phyloP scores from a whole-genome alignment of 2,113 vertebrate genomes.

The Megatriorchis doriae region DNA sequence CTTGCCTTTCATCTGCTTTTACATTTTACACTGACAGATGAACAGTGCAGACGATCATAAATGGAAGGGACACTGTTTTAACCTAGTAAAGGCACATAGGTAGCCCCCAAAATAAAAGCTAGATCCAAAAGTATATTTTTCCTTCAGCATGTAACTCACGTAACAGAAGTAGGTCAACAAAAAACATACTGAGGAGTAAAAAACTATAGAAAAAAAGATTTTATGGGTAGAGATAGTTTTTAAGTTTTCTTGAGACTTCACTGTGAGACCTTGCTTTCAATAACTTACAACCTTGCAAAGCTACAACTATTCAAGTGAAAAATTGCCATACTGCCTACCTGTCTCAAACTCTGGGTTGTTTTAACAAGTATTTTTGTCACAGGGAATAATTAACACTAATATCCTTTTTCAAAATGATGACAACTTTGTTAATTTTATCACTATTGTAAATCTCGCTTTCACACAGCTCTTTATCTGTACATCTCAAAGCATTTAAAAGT shows the following conservation, averaged over 20 bases:
- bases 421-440: background rate
- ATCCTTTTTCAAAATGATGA: background rate
- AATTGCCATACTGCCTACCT: background rate
- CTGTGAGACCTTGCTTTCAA: background rate
- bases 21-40: background rate
- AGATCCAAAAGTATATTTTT: background rate
- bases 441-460: background rate
- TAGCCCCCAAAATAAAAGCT: background rate
- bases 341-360: background rate
- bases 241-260: background rate
- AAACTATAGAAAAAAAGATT: background rate
- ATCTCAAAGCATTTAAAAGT: background rate
- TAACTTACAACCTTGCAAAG: background rate
- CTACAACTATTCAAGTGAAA: background rate
- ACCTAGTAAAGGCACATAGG: background rate
- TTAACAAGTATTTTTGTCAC: background rate
- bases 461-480: background rate
- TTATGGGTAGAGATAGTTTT: background rate
- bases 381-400: background rate
- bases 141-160: background rate
- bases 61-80: background rate
- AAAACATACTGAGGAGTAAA: background rate
- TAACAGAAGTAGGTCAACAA: background rate
- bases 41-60: background rate
- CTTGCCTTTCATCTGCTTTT: background rate